A percentile compares a stretch with the other conserved stretches of the same genome.
Evolutionary conservation across 2,113 vertebrate species (phyloP).

Genomic region (Phalacrocorax aristotelis): DNA sequence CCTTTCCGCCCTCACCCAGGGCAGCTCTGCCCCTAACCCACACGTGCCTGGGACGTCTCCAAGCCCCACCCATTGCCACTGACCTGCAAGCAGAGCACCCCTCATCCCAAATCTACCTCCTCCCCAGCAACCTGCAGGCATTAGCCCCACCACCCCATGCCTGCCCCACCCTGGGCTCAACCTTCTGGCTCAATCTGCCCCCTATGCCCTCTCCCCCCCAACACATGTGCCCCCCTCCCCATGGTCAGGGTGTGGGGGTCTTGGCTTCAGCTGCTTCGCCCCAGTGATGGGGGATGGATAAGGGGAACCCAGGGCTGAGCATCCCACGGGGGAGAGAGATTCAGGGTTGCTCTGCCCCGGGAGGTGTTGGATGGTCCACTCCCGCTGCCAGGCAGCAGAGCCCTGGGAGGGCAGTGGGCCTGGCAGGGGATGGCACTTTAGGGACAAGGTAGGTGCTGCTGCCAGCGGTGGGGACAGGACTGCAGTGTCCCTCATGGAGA

Average conservation of each 20-base stretch:
- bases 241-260: fast-evolving
- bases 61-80: not conserved
- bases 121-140: fast-evolving
- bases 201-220: fast-evolving
- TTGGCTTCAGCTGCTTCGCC: not conserved
- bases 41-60: not conserved
- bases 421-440: not conserved
- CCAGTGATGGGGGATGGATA: fast-evolving
- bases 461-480: not conserved
- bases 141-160: not conserved
- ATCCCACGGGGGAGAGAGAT: not conserved
- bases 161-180: not conserved
- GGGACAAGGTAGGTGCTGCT: not conserved
- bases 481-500: not conserved
- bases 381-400: not conserved
- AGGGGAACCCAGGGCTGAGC: not conserved
- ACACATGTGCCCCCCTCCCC: fast-evolving
- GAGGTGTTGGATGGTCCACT: fast-evolving
- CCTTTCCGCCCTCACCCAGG: not conserved
- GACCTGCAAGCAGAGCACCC: not conserved
- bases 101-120: not conserved
- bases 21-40: not conserved
- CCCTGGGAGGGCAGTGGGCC: not conserved
- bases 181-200: not conserved
- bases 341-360: not conserved